These are phyloP conservation scores for Himalopsyche japonica DNA, from an alignment of 2,888 invertebrate species.

Conservation along the genomic window DNA sequence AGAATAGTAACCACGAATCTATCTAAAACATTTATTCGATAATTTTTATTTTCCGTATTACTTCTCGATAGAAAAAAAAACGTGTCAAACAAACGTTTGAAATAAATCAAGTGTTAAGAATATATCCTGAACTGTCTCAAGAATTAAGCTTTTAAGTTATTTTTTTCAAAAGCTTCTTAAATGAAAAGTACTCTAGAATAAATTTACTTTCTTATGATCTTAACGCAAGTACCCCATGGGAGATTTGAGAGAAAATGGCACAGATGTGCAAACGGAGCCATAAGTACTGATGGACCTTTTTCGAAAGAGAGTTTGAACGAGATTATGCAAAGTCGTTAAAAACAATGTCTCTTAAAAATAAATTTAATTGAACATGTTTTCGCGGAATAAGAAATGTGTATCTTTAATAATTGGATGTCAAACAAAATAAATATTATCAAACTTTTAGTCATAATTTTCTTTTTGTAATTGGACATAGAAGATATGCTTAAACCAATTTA, in stretches of 20 bases:
- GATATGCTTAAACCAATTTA: no score
- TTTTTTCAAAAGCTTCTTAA: background rate
- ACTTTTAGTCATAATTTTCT: no score
- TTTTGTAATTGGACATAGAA: no score
- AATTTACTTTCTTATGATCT: background rate
- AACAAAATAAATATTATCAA: no score
- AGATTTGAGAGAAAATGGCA: background rate
- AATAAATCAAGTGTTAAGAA: no score
- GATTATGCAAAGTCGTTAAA: background rate
- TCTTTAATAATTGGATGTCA: no score
- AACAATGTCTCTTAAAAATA: background rate
- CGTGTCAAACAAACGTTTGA: no score
- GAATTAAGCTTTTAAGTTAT: background rate
- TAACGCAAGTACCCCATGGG: background rate
- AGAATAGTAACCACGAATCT: no score
- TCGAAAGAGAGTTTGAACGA: background rate
- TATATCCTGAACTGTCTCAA: background rate
- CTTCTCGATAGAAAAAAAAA: no score
- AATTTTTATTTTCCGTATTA: no score
- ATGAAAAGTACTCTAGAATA: background rate
- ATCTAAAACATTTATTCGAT: no score
- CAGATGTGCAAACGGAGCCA: background rate
- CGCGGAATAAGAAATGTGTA: background rate
- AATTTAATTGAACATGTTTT: background rate
- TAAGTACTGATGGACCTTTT: background rate